A percentile compares a stretch with the other conserved stretches of the same genome.
Conservation (phyloP, 2,797 vertebrate species). For the Anabacerthia variegaticeps region DNA sequence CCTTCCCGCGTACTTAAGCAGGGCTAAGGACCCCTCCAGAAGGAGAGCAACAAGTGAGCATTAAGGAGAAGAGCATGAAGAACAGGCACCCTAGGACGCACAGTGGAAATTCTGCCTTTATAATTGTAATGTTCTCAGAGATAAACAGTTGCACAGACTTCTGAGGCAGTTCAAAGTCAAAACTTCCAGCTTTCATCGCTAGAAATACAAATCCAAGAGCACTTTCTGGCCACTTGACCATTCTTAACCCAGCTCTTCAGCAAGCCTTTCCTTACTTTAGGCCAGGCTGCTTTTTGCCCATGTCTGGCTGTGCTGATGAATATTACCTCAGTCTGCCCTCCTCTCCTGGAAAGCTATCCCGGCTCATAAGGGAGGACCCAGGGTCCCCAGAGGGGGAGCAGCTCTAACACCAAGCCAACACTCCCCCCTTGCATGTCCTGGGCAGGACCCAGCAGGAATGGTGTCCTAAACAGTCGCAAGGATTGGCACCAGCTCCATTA, state of each 20-base stretch:
- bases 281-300: fast-evolving
- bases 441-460: background rate
- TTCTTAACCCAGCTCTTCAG: background rate
- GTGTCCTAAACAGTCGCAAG: fast-evolving
- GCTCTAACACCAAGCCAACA: fast-evolving
- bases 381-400: fast-evolving
- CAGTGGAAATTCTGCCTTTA: background rate
- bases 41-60: background rate
- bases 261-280: background rate
- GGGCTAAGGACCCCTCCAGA: background rate
- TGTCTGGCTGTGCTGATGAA: too few species aligned
- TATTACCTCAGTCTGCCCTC: background rate
- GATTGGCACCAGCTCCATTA: background rate
- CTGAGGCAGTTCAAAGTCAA: fast-evolving
- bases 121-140: background rate
- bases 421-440: background rate
- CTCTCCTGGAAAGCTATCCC: background rate
- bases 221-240: fast-evolving
- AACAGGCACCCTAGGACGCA: background rate
- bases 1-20: fast-evolving
- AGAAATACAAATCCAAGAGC: background rate
- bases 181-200: background rate
- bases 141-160: background rate
- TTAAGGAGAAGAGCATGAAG: background rate
- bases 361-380: background rate